Conservation (phyloP, 2,797 vertebrate species). For the Epinephelus awoara region DNA sequence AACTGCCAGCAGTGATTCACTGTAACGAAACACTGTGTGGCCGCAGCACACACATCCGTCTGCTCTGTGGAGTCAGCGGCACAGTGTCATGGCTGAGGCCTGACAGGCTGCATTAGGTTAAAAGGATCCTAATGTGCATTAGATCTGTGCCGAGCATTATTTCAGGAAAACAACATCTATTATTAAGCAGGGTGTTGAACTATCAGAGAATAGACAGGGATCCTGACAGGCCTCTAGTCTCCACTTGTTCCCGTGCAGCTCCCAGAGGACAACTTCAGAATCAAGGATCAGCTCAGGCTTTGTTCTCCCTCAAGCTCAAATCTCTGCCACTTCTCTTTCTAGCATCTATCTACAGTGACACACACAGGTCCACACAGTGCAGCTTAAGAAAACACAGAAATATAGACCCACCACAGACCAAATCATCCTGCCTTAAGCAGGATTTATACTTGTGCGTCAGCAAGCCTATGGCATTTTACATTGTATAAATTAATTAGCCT, state of each 20-base stretch:
- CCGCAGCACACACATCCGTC: slow-evolving; percentile 46
- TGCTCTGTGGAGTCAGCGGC: slow-evolving; percentile 60
- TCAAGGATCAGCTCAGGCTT: slow-evolving; percentile 21
- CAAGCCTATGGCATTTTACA: too few species aligned
- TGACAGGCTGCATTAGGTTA: slow-evolving; percentile 77
- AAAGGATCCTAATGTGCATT: slow-evolving; percentile 81
- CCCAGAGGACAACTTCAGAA: slow-evolving; percentile 43
- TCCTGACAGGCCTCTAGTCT: slow-evolving; percentile 57
- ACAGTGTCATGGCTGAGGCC: slow-evolving; percentile 28
- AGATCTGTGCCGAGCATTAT: slow-evolving; percentile 67
- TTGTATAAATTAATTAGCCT: too few species aligned
- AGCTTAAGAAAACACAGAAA: background rate
- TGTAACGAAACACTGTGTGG: slow-evolving; percentile 56
- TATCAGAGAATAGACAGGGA: slow-evolving; percentile 45
- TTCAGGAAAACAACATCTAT: slow-evolving; percentile 83
- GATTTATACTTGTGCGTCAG: too few species aligned
- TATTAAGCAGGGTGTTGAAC: slow-evolving; percentile 79
- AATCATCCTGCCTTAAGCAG: too few species aligned
- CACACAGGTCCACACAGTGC: background rate
- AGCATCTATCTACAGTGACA: background rate
- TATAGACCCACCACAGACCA: too few species aligned
- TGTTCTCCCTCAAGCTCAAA: background rate
- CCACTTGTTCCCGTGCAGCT: slow-evolving; percentile 45
- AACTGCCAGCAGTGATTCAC: slow-evolving; percentile 20
- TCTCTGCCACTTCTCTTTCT: background rate